Base-by-base conservation (phyloP, 2,888 invertebrate genomes). In the Idaea biselata region DNA sequence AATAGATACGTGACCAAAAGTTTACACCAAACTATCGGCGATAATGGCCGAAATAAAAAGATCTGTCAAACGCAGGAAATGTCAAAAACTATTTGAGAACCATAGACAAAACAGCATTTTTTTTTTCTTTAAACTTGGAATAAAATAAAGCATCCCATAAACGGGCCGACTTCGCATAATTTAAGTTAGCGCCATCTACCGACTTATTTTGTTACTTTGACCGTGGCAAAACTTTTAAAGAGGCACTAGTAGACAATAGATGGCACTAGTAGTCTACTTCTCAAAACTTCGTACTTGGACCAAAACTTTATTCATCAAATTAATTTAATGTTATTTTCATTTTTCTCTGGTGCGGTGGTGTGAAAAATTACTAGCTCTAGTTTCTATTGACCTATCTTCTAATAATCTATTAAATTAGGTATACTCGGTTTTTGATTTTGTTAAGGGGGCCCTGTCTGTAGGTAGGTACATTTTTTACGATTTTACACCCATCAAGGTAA, bases 1-100 rank as follows among this genome's bases (percentile, higher is more conserved):
- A 86, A 82, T 66, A 80, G 93, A 93, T 93, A 83, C 90, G 93
- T 84, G 90, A 89, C 91, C 87, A 65, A 82, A 85, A 82, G 76
- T 72, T 75, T 86, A 87, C 87, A 89, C 87, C 84, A 83, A 87
- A 85, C 88, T 86, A 86, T 90, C 91, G 91, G 91, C 91, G 75
- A 86, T 83, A 88, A 92, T 90, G 93, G 92, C 92, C 91, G 92
- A 90, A 86, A 75, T 79, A 83, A 89, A 91, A 91, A 89, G 89
- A 82, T 71, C 68, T 79, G 78, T 73, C 75, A 71, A 14, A 16
- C 62, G 3, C 4, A 33, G 60, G 32, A 65, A 74, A 77, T 68
- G 76, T 77, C 78, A 79, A 70, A 64, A 70, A 64, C 64, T 63
- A 60, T 61, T 63, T 60, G 73, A 61, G 66, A 66, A 59, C 59